Base-by-base conservation (phyloP, 2,888 invertebrate species). In the Stenichneumon culpator region DNA sequence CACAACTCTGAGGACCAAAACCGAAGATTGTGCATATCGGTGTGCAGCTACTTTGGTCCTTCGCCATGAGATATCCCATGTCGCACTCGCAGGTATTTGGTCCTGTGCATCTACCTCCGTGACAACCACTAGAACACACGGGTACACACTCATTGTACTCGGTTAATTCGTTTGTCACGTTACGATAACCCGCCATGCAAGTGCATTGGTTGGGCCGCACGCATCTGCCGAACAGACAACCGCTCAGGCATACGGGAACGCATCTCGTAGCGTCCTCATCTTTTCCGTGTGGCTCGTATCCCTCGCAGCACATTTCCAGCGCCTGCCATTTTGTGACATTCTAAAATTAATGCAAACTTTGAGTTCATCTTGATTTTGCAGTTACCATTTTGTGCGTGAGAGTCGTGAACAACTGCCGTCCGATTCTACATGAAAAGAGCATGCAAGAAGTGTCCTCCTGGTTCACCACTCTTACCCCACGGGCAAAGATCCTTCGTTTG, bases 21-120 rank as follows among this genome's bases (percentile, higher is more conserved):
- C 19, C 63, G 11, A 11, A 47, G 1, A 69, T 6, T 2, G 0
- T 3, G 79, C 87, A 87, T 0, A 57, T 67, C 2, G 86, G 84
- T 1, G 63, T 16, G 68, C 87, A 86, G 16, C 39, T 52, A 11
- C 52, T 39, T 2, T 11, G 19, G 36, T 86, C 54, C 0, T 9
- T 47, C 14, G 65, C 6, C 78, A 91, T 91, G 0, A 90, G 87
- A 86, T 94, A 94, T 3, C 94, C 94, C 47, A 88, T 85, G 77
- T 93, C 92, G 72, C 91, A 91, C 5, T 86, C 70, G 80, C 94
- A 94, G 3, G 47, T 75, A 39, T 92, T 87, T 3, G 93, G 93
- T 0, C 91, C 93, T 44, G 94, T 93, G 82, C 95, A 95, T 78
- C 92, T 92, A 3, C 95, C 95, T 86, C 94, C 94, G 19, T 92